phyloP scores from a whole-genome alignment of 2,113 vertebrate genomes.

The Ceyx margarethae region DNA sequence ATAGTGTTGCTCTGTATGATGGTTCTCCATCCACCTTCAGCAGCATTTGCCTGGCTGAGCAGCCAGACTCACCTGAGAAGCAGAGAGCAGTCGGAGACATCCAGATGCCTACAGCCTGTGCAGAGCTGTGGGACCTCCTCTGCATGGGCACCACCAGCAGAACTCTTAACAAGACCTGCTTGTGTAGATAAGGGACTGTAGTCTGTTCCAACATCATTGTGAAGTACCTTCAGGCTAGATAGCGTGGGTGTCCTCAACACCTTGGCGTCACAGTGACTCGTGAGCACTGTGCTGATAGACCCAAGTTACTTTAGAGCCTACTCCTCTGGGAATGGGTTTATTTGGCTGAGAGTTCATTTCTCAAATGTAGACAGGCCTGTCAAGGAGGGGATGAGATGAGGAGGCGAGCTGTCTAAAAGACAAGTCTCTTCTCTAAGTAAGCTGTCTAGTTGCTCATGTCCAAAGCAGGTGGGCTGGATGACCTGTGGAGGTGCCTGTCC shows the following conservation, averaged over 20 bases:
- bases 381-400: accelerated
- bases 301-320: neutral
- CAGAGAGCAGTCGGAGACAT: neutral
- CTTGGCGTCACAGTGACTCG: neutral
- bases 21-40: neutral
- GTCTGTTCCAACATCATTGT: neutral
- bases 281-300: neutral
- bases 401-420: neutral
- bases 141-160: neutral
- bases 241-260: accelerated
- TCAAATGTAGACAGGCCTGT: neutral
- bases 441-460: neutral
- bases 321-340: neutral
- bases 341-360: neutral
- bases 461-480: neutral
- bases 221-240: neutral
- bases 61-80: neutral
- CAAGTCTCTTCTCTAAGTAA: neutral
- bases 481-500: neutral
- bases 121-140: neutral
- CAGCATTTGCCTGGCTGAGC: neutral
- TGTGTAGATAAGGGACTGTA: neutral
- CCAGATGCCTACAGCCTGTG: neutral
- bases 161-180: neutral
- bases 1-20: neutral